phyloP scores from a whole-genome alignment of 2,888 invertebrate genomes.

The Amblyjoppa fuscipennis region DNA sequence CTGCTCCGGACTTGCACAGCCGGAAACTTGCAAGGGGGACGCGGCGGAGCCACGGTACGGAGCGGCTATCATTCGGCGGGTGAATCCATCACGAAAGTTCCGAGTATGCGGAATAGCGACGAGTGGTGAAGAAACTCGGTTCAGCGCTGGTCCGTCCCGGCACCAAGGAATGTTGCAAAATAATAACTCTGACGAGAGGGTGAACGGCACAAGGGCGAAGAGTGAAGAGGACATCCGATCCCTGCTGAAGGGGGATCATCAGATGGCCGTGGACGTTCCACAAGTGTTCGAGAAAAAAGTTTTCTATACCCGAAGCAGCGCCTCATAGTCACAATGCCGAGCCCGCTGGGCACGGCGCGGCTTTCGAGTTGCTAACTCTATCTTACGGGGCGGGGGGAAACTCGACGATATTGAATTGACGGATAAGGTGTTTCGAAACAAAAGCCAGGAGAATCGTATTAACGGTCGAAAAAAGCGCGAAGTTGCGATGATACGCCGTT shows the following conservation, averaged over 20 bases:
- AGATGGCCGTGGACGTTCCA: conserved; percentile 65
- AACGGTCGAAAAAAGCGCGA: conserved; percentile 1
- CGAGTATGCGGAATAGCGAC: conserved; percentile 48
- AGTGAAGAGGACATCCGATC: conserved; percentile 56
- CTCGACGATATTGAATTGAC: conserved; percentile 55
- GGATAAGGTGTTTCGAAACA: conserved; percentile 38
- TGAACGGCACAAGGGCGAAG: conserved; percentile 23
- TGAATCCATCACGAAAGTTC: conserved; percentile 63
- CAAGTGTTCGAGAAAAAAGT: conserved; percentile 71
- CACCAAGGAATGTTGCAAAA: conserved; percentile 40
- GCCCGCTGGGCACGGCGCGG: conserved; percentile 9
- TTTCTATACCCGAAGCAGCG: conserved; percentile 54
- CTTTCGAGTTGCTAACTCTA: conserved; percentile 38
- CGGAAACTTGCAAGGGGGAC: conserved; percentile 28
- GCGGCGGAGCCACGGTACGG: background rate
- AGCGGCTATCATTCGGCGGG: conserved; percentile 47
- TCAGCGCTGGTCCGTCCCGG: conserved; percentile 7
- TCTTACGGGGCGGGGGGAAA: conserved; percentile 5
- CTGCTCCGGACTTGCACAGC: background rate
- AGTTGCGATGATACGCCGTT: background rate
- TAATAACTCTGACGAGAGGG: conserved; percentile 61
- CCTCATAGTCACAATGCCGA: conserved; percentile 39
- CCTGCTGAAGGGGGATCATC: conserved; percentile 35
- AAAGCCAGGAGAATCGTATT: conserved; percentile 29
- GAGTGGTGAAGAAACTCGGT: conserved; percentile 15